Base-by-base conservation (phyloP, 2,888 invertebrate species). In the Nomada fabriciana region DNA sequence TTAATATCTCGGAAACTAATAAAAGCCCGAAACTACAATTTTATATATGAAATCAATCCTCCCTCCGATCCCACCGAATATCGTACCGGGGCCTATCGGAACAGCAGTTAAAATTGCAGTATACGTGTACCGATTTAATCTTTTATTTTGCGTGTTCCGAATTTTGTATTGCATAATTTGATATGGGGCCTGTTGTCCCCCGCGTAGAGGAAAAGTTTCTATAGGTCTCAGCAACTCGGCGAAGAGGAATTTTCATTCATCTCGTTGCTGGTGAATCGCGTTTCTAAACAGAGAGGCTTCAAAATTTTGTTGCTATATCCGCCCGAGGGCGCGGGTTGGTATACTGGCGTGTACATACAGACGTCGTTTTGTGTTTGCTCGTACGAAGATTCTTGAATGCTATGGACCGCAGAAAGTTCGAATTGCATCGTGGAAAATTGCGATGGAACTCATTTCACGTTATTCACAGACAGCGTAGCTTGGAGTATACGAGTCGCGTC, bases 351-450 rank as follows among this genome's bases (percentile, higher is more conserved):
- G 69, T 65, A 78, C 69, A 59, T 63, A 68, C 23, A 20, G 61
- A 2, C 68, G 61, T 61, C 67, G 72, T 71, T 71, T 68, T 82
- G 70, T 82, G 73, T 82, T 85, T 82, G 57, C 61, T 57, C 52
- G 36, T 67, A 73, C 67, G 73, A 76, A 85, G 82, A 85, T 82
- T 85, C 63, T 63, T 50, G 78, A 73, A 76, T 43, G 50, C 60
- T 59, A 23, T 47, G 36, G 55, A 72, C 75, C 36, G 36, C 47
- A 25, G 57, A 78, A 84, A 84, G 85, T 82, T 85, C 79, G 70
- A 76, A 85, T 82, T 85, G 78, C 78, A 57, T 67, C 59, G 85
- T 59, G 76, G 64, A 77, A 85, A 82, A 84, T 76, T 85, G 60
- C 63, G 43, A 53, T 18, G 83, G 65, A 69, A 79, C 69, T 83